These are phyloP conservation scores for Troglohyphantes excavatus DNA, from an alignment of 2,888 invertebrate genomes.

Conservation along the genomic window DNA sequence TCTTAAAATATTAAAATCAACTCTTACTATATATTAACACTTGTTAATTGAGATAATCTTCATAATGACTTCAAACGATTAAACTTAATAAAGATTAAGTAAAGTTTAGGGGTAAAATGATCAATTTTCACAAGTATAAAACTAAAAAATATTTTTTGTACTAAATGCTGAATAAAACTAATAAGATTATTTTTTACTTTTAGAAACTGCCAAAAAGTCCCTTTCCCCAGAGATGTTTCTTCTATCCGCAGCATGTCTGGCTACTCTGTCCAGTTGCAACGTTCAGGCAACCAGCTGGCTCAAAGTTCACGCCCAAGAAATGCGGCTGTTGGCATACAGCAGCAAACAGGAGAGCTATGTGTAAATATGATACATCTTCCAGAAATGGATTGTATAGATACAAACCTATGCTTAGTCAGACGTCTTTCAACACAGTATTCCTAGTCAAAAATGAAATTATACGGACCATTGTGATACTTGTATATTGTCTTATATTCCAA, in stretches of 20 bases:
- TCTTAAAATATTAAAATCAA: no score
- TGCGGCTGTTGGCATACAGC: constrained; percentile 54
- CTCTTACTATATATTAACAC: no score
- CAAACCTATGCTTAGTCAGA: constrained; percentile 30
- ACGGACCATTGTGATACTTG: not conserved
- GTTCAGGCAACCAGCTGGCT: constrained; percentile 56
- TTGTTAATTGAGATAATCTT: no score
- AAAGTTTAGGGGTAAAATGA: not conserved
- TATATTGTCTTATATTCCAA: not conserved
- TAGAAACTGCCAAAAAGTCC: constrained; percentile 67
- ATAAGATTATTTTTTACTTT: constrained; percentile 19
- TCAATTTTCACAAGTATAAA: not conserved
- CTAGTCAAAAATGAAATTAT: constrained; percentile 45
- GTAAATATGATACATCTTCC: constrained; percentile 5
- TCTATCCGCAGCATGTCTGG: constrained; percentile 67
- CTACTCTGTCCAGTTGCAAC: constrained; percentile 59
- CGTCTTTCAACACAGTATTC: constrained; percentile 55
- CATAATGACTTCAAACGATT: no score
- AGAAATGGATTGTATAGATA: not conserved
- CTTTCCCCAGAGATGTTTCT: constrained; percentile 72
- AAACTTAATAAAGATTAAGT: no score
- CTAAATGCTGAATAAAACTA: not conserved
- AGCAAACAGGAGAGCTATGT: constrained; percentile 73
- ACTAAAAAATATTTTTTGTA: no score
- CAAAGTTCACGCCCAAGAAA: constrained; percentile 65